A percentile compares a stretch with the other conserved stretches of the same genome.
Conservation (phyloP, 2,113 vertebrate genomes). For the Epinephelus moara region DNA sequence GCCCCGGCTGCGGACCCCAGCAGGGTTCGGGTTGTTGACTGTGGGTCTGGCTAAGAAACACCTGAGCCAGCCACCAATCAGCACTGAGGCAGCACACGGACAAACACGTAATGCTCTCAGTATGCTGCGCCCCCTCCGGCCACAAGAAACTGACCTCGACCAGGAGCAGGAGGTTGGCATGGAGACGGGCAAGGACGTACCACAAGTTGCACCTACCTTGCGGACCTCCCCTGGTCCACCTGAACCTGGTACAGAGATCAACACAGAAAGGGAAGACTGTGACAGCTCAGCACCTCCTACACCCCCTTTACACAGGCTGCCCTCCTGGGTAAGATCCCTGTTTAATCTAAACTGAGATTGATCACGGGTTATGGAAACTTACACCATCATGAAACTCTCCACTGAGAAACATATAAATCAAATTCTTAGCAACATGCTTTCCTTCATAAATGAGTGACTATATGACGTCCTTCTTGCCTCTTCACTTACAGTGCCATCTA, state of each 20-base stretch:
- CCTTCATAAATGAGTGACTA: neutral
- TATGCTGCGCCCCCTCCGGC: slow-evolving; percentile 92
- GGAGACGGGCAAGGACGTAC: slow-evolving; percentile 77
- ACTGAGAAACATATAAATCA: neutral
- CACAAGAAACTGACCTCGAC: slow-evolving; percentile 92
- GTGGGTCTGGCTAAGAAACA: slow-evolving; percentile 89
- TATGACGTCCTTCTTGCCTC: neutral
- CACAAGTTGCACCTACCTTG: neutral
- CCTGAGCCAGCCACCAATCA: slow-evolving; percentile 94
- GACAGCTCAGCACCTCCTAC: slow-evolving; percentile 86
- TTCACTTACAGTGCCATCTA: neutral
- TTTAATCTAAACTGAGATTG: neutral
- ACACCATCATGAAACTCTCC: neutral
- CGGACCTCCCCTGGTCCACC: slow-evolving; percentile 3
- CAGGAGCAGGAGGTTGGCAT: slow-evolving; percentile 82
- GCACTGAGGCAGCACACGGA: slow-evolving; percentile 88
- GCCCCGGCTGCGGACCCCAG: slow-evolving; percentile 87
- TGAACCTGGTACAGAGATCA: slow-evolving; percentile 62
- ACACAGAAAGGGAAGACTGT: slow-evolving; percentile 59
- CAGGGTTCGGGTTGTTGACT: slow-evolving; percentile 84
- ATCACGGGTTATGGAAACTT: neutral
- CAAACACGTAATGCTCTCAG: slow-evolving; percentile 96
- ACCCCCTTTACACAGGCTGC: slow-evolving; percentile 95
- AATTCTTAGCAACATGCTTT: neutral
- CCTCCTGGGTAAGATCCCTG: slow-evolving; percentile 92